Evolutionary conservation across 2,113 vertebrate species (phyloP).

Genomic region (Tupaia chinensis): DNA sequence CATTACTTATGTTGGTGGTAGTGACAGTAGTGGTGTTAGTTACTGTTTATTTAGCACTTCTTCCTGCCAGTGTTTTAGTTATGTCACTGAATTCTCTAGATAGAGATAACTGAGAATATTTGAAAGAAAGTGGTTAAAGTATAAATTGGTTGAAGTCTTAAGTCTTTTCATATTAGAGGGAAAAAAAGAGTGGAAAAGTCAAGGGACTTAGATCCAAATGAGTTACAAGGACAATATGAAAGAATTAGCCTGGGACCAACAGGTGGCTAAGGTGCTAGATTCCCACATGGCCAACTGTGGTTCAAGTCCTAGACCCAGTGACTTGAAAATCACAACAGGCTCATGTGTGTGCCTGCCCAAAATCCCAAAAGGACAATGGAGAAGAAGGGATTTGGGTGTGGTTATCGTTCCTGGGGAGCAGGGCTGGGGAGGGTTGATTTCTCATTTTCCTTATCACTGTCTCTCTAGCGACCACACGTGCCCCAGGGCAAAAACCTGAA

Average conservation of each 20-base stretch:
- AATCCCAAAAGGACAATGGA: no score
- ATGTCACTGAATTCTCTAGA: conserved; percentile 19
- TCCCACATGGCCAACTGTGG: no score
- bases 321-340: no score
- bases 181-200: background rate
- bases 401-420: no score
- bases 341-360: no score
- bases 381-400: no score
- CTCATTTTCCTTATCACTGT: no score
- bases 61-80: background rate
- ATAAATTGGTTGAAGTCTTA: conserved; percentile 24
- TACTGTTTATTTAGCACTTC: background rate
- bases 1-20: background rate
- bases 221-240: background rate
- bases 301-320: no score
- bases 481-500: no score
- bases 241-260: background rate
- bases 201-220: background rate
- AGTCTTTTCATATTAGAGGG: background rate
- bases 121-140: conserved; percentile 1
- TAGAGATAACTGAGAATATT: background rate
- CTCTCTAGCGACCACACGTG: no score
- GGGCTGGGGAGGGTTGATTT: no score
- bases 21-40: background rate
- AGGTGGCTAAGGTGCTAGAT: no score